Percentiles rank a stretch among this genome's conserved stretches.
Conservation (phyloP, 1,140 invertebrate genomes). For the Belonocnema kinseyi region DNA sequence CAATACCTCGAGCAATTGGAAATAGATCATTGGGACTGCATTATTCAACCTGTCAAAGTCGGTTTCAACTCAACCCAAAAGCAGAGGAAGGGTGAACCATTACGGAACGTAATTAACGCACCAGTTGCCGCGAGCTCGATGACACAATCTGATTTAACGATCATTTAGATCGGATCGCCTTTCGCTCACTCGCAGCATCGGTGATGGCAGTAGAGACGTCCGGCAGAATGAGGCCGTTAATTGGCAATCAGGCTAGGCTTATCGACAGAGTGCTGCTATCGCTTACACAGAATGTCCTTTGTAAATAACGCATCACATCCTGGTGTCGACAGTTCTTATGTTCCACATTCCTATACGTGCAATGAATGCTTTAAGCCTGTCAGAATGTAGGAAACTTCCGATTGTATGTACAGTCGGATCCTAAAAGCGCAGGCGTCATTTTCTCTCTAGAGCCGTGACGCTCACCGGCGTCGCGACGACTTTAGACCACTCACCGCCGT, state of each 20-base stretch:
- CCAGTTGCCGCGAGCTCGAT: slow-evolving; percentile 11
- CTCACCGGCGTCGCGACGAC: slow-evolving; percentile 53
- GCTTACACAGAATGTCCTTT: slow-evolving; percentile 35
- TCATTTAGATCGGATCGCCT: slow-evolving; percentile 26
- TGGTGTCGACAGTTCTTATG: slow-evolving; percentile 36
- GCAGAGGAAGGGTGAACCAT: slow-evolving; percentile 13
- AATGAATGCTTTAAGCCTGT: slow-evolving; percentile 15
- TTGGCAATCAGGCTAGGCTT: slow-evolving; percentile 13
- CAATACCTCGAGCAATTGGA: background rate
- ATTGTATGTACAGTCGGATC: slow-evolving; percentile 9
- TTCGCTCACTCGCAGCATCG: background rate
- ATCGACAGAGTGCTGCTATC: background rate
- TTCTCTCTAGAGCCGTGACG: slow-evolving; percentile 42
- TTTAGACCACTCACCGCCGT: slow-evolving; percentile 28
- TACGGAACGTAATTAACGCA: slow-evolving; percentile 10
- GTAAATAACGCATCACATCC: background rate
- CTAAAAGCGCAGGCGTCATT: slow-evolving; percentile 47
- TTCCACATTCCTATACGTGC: slow-evolving; percentile 39
- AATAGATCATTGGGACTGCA: background rate
- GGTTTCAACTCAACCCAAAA: background rate
- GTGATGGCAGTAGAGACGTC: background rate
- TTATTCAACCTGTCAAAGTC: slow-evolving; percentile 24
- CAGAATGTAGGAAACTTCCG: background rate
- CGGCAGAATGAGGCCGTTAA: slow-evolving; percentile 6
- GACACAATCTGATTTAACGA: slow-evolving; percentile 25